phyloP scores from a whole-genome alignment of 2,888 invertebrate species.

The Troilus luridus region DNA sequence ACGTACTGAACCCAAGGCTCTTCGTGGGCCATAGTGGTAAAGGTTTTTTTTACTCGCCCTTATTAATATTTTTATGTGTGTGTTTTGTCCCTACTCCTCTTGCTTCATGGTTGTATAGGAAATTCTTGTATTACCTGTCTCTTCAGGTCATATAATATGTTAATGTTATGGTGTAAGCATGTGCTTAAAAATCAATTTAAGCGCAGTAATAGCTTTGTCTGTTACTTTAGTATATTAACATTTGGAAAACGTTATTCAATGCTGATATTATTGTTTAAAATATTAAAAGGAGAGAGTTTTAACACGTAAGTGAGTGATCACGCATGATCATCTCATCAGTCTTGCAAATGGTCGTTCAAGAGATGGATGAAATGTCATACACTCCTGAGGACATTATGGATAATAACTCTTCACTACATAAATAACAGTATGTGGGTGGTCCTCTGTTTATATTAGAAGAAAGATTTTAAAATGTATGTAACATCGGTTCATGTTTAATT shows the following conservation, averaged over 20 bases:
- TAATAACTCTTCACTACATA: neutral
- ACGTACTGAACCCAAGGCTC: too few species aligned
- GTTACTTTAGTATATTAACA: neutral
- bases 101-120: too few species aligned
- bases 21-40: too few species aligned
- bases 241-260: neutral
- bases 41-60: too few species aligned
- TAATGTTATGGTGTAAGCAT: neutral
- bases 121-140: too few species aligned
- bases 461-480: too few species aligned
- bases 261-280: neutral
- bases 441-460: neutral
- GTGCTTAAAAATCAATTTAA: too few species aligned
- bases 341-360: neutral
- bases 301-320: neutral
- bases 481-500: too few species aligned
- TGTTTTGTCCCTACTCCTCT: too few species aligned
- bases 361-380: neutral
- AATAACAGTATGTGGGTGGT: neutral
- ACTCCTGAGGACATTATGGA: neutral
- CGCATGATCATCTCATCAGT: neutral
- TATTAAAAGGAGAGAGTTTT: neutral
- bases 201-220: neutral
- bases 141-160: too few species aligned
- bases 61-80: too few species aligned